phyloP scores from a whole-genome alignment of 2,797 vertebrate genomes.

The Ctenochaetus hawaiiensis region DNA sequence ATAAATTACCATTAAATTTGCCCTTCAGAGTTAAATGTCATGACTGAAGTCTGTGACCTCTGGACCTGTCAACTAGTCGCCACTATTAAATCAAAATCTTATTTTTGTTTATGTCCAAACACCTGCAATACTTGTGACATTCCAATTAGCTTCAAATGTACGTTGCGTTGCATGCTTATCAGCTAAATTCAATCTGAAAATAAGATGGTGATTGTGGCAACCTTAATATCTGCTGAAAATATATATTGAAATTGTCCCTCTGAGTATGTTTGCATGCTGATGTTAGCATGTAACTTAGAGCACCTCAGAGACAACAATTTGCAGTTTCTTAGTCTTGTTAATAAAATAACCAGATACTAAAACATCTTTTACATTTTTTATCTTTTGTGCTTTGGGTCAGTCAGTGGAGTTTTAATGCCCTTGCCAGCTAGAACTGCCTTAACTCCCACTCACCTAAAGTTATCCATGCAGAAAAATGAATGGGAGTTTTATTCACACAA shows the following conservation, averaged over 20 bases:
- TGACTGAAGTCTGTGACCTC: too few species aligned
- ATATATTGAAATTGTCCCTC: background rate
- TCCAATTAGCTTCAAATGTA: background rate
- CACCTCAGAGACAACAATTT: background rate
- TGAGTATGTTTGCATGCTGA: background rate
- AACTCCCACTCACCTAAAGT: slow-evolving; percentile 18
- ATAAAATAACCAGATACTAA: background rate
- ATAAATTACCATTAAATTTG: background rate
- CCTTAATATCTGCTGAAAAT: background rate
- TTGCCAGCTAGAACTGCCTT: background rate
- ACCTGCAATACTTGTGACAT: too few species aligned
- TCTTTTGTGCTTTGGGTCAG: background rate
- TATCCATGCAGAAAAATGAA: background rate
- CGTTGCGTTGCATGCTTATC: too few species aligned
- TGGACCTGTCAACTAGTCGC: background rate
- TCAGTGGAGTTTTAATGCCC: background rate
- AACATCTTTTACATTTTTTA: background rate
- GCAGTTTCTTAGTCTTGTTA: background rate
- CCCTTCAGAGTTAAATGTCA: too few species aligned
- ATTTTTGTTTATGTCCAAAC: too few species aligned
- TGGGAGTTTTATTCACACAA: background rate
- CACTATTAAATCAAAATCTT: too few species aligned
- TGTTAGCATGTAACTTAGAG: background rate
- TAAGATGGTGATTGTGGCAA: background rate
- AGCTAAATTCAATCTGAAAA: background rate